Conservation (phyloP, 2,888 invertebrate species). For the Heliconius erato region DNA sequence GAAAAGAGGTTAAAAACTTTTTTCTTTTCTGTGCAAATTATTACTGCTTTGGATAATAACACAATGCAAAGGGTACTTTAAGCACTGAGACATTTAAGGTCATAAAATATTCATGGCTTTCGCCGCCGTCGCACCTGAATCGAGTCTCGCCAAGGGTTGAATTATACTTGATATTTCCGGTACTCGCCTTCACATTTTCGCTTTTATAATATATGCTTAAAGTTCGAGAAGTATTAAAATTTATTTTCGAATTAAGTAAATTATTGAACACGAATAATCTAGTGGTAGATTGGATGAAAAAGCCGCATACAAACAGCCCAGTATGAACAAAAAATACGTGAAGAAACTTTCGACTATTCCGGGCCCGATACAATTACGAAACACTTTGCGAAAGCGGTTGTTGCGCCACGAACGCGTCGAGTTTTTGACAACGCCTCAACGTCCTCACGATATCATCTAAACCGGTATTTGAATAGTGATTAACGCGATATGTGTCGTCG, state of each 20-base stretch:
- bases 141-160: slow-evolving; percentile 34
- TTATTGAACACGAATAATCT: slow-evolving; percentile 1
- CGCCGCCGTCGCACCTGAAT: slow-evolving; percentile 36
- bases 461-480: slow-evolving; percentile 54
- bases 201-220: slow-evolving; percentile 25
- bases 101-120: slow-evolving; percentile 44
- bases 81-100: slow-evolving; percentile 39
- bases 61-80: slow-evolving; percentile 30
- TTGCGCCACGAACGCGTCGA: slow-evolving; percentile 65
- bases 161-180: slow-evolving; percentile 45
- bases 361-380: slow-evolving; percentile 71
- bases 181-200: slow-evolving; percentile 29
- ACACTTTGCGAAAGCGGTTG: slow-evolving; percentile 78
- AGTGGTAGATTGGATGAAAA: slow-evolving; percentile 22
- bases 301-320: slow-evolving; percentile 47
- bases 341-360: slow-evolving; percentile 80
- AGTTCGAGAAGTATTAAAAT: slow-evolving; percentile 6
- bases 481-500: slow-evolving; percentile 52
- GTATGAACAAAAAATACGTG: slow-evolving; percentile 67
- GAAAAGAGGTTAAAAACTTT: not conserved
- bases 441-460: slow-evolving; percentile 55
- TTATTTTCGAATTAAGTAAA: not conserved
- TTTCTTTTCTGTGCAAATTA: slow-evolving; percentile 17
- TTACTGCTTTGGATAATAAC: slow-evolving; percentile 18
- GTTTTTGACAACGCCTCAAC: slow-evolving; percentile 59